phyloP scores from a whole-genome alignment of 2,888 invertebrate species.

The Ischnura elegans region DNA sequence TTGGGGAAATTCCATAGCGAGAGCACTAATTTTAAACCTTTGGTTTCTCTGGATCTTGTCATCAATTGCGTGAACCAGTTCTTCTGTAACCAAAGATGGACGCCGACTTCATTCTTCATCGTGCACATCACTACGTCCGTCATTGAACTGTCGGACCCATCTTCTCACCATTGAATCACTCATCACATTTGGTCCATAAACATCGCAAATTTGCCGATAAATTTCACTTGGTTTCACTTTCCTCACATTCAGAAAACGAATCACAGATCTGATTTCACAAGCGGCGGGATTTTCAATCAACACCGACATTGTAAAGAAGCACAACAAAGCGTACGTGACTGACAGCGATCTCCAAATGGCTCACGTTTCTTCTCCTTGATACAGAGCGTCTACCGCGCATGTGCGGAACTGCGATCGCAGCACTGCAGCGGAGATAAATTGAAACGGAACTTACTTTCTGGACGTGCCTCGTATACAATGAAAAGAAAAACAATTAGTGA shows the following conservation, averaged over 20 bases:
- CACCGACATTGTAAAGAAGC: not conserved
- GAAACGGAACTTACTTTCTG: no score
- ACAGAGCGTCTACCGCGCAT: not conserved
- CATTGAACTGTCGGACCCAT: no score
- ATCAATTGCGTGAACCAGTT: not conserved
- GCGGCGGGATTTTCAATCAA: not conserved
- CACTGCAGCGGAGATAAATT: no score
- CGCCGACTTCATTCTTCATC: not conserved
- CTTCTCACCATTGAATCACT: not conserved
- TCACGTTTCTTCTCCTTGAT: not conserved
- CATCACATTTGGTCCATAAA: constrained; percentile 14
- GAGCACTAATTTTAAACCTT: not conserved
- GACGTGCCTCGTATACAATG: no score
- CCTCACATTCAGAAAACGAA: constrained; percentile 1
- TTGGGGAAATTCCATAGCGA: not conserved
- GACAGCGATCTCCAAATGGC: not conserved
- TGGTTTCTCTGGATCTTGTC: not conserved
- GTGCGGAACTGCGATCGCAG: not conserved
- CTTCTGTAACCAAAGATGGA: not conserved
- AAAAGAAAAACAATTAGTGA: no score
- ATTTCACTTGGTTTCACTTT: not conserved
- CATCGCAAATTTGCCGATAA: not conserved
- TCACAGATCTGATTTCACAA: not conserved
- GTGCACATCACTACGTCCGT: no score
- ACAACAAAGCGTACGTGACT: not conserved